Evolutionary conservation across 2,797 vertebrate genomes (phyloP), one percentile per base, ranked within the genome.

Genomic region (Pygocentrus nattereri): DNA sequence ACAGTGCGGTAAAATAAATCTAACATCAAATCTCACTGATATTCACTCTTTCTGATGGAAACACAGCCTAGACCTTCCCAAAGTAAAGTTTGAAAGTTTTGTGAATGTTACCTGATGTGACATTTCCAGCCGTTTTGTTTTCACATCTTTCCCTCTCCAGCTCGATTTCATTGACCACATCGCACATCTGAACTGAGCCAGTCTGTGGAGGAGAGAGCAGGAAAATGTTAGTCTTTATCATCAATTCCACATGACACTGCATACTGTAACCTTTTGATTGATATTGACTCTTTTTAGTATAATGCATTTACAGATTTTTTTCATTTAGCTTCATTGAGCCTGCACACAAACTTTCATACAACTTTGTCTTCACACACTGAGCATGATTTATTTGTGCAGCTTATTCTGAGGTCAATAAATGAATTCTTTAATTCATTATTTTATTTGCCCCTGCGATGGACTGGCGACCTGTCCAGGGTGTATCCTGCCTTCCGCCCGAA

Each of bases 151-250:
- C 90, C 30, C 74, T 92, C 87, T 95, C 94, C 91, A 90, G 86
- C 79, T 92, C 89, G 16, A 95, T 93, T 87, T 95, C 93, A 15
- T 90, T 93, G 81, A 93, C 85, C 82, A 95, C 88, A 0, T 95
- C 92, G 31, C 95, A 95, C 93, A 94, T 94, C 86, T 94, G 94
- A 84, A 93, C 82, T 0, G 90, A 88, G 0, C 64, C 58, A 78
- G 89, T 91, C 95, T 95, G 92, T 30, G 44, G 62, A 54, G 64
- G 27, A 76, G 31, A 84, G 4, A 73, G 75, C 4, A 82, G 70
- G 79, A 61, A 23, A 25, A 64, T 38, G 67, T 74, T 4, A 27
- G 47, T 30, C 15, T 41, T 44, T 18, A 25, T 80, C 62, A 38
- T 19, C 5, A 62, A 3, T 62, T 10, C 31, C 59, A 15, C 3